A percentile compares a stretch with the other conserved stretches of the same genome.
Evolutionary conservation across 92 coral and sea anemone genomes (phyloP).

Genomic region (Zoanthus solanderi): DNA sequence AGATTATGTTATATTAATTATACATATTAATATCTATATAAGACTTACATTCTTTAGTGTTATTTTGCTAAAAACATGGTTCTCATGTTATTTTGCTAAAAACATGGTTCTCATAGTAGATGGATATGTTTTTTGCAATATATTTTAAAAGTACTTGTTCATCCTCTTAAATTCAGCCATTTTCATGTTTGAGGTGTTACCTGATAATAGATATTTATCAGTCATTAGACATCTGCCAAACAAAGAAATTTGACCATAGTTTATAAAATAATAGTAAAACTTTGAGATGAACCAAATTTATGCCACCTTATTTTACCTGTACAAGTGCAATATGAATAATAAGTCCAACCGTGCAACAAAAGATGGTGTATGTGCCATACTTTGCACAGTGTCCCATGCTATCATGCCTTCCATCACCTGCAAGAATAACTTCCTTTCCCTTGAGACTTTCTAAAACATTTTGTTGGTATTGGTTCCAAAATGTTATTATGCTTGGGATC

Average conservation of each 20-base stretch:
- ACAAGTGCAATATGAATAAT: constrained; percentile 54
- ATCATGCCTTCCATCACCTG: constrained; percentile 66
- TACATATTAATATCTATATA: neutral
- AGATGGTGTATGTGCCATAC: constrained; percentile 66
- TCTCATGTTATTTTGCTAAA: constrained; percentile 12
- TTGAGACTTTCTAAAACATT: constrained; percentile 40
- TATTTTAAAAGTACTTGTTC: constrained; percentile 13
- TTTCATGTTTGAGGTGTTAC: constrained; percentile 17
- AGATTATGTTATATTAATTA: constrained; percentile 2
- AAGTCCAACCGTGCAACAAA: constrained; percentile 64
- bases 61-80: neutral
- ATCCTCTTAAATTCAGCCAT: constrained; percentile 19
- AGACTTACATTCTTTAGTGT: constrained; percentile 10
- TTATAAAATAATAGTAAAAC: constrained; percentile 10
- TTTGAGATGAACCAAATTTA: neutral
- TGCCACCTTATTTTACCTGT: constrained; percentile 51
- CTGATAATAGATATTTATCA: constrained; percentile 15
- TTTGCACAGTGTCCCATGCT: constrained; percentile 66
- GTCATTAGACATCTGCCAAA: constrained; percentile 19
- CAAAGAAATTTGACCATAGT: neutral
- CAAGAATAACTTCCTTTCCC: constrained; percentile 62
- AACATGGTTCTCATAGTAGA: constrained; percentile 4
- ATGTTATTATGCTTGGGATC: constrained; percentile 54
- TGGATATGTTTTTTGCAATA: constrained; percentile 2
- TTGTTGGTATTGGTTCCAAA: constrained; percentile 55